A percentile compares a stretch with the other conserved stretches of the same genome.
These are phyloP conservation scores for Platynereis dumerilii DNA, from an alignment of 2,888 invertebrate species.

Conservation along the genomic window DNA sequence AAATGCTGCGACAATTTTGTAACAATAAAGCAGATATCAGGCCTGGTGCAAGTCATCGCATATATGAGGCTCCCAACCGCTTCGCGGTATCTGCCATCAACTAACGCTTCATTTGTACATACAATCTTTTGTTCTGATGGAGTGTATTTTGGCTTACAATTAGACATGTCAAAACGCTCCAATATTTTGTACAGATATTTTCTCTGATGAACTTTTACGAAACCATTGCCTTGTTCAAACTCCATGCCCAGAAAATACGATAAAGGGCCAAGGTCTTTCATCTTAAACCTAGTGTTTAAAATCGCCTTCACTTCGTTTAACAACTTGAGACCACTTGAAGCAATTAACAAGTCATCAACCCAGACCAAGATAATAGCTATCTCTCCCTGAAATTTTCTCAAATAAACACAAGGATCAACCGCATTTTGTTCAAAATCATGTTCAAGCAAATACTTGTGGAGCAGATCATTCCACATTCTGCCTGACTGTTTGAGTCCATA, in stretches of 20 bases:
- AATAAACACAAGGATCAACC: no score
- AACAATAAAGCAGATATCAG: background rate
- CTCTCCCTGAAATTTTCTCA: background rate
- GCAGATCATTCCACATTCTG: no score
- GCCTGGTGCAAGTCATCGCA: background rate
- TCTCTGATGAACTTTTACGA: no score
- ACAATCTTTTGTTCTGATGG: no score
- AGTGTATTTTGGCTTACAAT: background rate
- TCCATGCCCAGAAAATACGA: conserved; percentile 9
- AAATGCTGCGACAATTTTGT: background rate
- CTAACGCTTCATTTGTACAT: background rate
- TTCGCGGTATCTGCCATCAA: background rate
- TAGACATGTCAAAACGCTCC: conserved; percentile 9
- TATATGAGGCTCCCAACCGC: no score
- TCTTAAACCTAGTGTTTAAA: conserved; percentile 3
- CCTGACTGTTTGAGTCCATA: no score
- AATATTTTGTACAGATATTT: background rate
- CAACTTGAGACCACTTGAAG: background rate
- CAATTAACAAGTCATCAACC: conserved; percentile 37
- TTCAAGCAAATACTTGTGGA: no score
- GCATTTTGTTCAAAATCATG: no score
- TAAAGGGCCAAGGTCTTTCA: conserved; percentile 9
- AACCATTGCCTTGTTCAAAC: background rate
- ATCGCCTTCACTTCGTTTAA: background rate
- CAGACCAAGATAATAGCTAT: conserved; percentile 31